Percentiles rank a stretch among this genome's conserved stretches.
phyloP scores from a whole-genome alignment of 2,113 vertebrate species.

The Sylvicapra grimmia region DNA sequence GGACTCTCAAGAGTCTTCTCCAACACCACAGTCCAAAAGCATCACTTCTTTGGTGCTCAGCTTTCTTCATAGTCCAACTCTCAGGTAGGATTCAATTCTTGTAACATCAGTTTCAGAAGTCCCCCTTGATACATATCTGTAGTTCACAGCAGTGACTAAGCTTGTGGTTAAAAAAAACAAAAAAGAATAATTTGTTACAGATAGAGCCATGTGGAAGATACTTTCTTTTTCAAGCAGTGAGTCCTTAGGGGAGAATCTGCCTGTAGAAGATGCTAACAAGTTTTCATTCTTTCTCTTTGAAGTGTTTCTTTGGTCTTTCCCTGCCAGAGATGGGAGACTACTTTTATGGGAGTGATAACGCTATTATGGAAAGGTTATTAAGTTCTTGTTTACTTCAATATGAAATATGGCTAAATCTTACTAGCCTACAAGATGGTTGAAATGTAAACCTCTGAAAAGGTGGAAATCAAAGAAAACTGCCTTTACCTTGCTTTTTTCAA shows the following conservation, averaged over 20 bases:
- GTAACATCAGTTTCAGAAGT: slow-evolving; percentile 4
- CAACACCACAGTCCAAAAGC: too few species aligned
- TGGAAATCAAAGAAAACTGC: slow-evolving; percentile 14
- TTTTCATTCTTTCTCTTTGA: neutral
- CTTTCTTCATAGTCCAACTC: too few species aligned
- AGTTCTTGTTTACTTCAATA: slow-evolving; percentile 3
- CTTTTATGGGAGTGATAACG: neutral
- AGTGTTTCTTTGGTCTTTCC: neutral
- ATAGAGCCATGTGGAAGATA: neutral
- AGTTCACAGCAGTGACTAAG: neutral
- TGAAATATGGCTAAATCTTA: neutral
- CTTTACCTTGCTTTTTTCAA: neutral
- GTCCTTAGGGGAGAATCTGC: neutral
- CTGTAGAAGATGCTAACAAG: neutral
- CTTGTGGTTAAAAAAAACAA: slow-evolving; percentile 14
- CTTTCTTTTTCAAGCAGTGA: neutral
- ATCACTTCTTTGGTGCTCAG: too few species aligned
- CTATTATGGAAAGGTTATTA: neutral
- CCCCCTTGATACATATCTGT: neutral
- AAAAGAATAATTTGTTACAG: neutral
- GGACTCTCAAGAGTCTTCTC: too few species aligned
- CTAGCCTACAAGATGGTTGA: neutral
- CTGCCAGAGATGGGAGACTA: neutral
- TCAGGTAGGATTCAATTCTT: neutral
- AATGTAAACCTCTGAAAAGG: neutral